Evolutionary conservation across 2,797 vertebrate species (phyloP).

Genomic region (Carapus acus): DNA sequence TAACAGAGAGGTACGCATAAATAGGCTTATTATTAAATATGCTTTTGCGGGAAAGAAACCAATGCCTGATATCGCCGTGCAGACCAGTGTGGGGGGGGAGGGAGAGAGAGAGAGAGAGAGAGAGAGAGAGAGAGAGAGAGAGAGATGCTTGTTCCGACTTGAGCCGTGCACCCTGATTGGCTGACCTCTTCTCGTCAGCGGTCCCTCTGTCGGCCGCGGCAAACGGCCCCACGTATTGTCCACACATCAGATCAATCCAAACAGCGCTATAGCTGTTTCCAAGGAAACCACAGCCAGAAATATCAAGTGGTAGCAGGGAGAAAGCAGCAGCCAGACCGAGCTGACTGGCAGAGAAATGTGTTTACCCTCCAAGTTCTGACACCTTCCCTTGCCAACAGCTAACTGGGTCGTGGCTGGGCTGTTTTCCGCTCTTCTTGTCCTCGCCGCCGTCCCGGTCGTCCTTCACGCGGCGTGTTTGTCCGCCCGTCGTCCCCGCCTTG

Average conservation of each 20-base stretch:
- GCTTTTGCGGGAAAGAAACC: conserved; percentile 55
- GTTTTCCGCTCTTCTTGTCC: conserved; percentile 10
- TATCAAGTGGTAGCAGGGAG: conserved; percentile 77
- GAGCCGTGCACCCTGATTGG: conserved; percentile 30
- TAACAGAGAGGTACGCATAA: conserved; percentile 68
- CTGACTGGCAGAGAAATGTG: conserved; percentile 75
- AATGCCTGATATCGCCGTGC: conserved; percentile 47
- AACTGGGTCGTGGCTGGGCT: conserved; percentile 61
- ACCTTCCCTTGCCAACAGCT: conserved; percentile 61
- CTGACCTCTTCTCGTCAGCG: conserved; percentile 43
- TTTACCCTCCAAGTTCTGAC: conserved; percentile 59
- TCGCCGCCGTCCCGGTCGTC: conserved; percentile 25
- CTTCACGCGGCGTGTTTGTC: conserved; percentile 7
- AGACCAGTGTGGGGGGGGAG: conserved; percentile 8
- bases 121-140: conserved; percentile 22
- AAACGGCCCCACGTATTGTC: no score
- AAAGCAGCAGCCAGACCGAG: conserved; percentile 54
- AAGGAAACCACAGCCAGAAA: conserved; percentile 79
- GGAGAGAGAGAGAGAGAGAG: conserved; percentile 27
- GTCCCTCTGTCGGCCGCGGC: conserved; percentile 54
- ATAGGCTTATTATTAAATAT: conserved; percentile 72
- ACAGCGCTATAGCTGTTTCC: conserved; percentile 77
- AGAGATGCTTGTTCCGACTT: conserved; percentile 24
- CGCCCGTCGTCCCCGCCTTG: conserved; percentile 40
- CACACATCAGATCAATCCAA: conserved; percentile 79